Conservation (phyloP, 1,140 invertebrate genomes). For the Cephus cinctus region DNA sequence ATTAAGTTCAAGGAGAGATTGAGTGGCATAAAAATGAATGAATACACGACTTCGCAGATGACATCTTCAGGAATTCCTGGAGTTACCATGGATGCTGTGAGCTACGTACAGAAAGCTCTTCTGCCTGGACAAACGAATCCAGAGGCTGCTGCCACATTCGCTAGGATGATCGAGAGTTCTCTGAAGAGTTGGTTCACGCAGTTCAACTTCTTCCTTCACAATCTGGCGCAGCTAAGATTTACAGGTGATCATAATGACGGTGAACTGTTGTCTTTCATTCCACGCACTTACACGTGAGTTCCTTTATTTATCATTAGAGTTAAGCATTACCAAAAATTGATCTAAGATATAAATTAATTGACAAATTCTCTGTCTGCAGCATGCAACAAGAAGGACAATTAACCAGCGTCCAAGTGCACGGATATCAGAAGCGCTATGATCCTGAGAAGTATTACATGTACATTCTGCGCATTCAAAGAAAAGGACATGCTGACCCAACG, state of each 20-base stretch:
- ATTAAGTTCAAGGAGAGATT: slow-evolving; percentile 34
- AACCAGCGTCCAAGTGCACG: slow-evolving; percentile 79
- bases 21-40: slow-evolving; percentile 36
- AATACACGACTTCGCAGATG: slow-evolving; percentile 70
- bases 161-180: slow-evolving; percentile 87
- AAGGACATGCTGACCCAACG: slow-evolving; percentile 79
- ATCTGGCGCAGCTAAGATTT: slow-evolving; percentile 91
- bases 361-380: slow-evolving; percentile 52
- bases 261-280: slow-evolving; percentile 89
- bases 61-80: slow-evolving; percentile 91
- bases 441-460: slow-evolving; percentile 99
- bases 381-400: slow-evolving; percentile 89
- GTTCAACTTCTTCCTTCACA: slow-evolving; percentile 97
- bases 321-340: background rate
- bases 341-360: background rate
- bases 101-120: slow-evolving; percentile 88
- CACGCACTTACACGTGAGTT: slow-evolving; percentile 88
- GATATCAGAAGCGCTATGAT: slow-evolving; percentile 93
- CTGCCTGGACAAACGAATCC: slow-evolving; percentile 87
- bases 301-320: slow-evolving; percentile 13
- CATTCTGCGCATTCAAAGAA: slow-evolving; percentile 82
- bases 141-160: slow-evolving; percentile 92
- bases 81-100: slow-evolving; percentile 86
- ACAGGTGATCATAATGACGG: slow-evolving; percentile 81
- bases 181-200: slow-evolving; percentile 88